Conservation (phyloP, 2,113 vertebrate species). For the Anser brachyrhynchus region DNA sequence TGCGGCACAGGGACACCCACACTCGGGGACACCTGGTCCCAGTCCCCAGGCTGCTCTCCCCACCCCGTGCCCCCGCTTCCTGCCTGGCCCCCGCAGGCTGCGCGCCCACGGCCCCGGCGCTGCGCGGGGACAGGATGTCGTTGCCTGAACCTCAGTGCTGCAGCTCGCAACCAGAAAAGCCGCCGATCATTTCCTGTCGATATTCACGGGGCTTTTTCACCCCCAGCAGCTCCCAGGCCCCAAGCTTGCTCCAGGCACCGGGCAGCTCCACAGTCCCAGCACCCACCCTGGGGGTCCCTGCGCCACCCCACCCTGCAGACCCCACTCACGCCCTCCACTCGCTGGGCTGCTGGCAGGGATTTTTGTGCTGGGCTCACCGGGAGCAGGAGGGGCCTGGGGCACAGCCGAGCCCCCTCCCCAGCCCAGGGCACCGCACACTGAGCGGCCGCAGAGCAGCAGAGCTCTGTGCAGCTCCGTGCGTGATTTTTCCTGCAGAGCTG, state of each 20-base stretch:
- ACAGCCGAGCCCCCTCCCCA: neutral
- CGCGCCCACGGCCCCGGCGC: neutral
- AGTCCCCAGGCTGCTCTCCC: neutral
- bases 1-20: too few species aligned
- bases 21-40: neutral
- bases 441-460: neutral
- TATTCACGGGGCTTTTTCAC: neutral
- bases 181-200: slow-evolving; percentile 45
- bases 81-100: neutral
- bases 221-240: neutral
- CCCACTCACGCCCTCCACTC: neutral
- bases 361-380: neutral
- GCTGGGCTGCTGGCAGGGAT: neutral
- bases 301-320: neutral
- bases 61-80: neutral
- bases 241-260: neutral
- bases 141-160: neutral
- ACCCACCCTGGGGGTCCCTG: accelerated
- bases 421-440: accelerated
- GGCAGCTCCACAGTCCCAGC: accelerated
- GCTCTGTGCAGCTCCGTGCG: neutral
- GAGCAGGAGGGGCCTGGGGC: neutral
- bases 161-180: slow-evolving; percentile 10
- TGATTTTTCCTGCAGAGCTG: neutral
- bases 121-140: neutral